phyloP scores from a whole-genome alignment of 2,113 vertebrate genomes.

The Rostratula benghalensis region DNA sequence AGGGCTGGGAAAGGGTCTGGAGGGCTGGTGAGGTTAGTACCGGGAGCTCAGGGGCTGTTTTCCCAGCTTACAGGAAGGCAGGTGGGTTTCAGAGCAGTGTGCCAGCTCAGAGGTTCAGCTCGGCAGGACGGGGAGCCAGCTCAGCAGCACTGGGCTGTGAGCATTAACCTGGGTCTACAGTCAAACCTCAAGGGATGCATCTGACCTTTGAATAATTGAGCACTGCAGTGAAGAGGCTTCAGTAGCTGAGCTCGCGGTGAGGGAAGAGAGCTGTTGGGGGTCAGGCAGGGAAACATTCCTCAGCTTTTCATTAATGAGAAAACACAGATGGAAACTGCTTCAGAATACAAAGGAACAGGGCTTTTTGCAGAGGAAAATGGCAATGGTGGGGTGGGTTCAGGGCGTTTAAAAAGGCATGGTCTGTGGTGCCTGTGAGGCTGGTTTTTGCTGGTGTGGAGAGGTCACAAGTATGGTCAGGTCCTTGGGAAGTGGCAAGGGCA shows the following conservation, averaged over 20 bases:
- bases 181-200: neutral
- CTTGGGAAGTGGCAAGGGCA: neutral
- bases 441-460: neutral
- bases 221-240: neutral
- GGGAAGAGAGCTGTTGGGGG: neutral
- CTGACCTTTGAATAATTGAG: slow-evolving; percentile 59
- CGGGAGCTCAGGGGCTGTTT: neutral
- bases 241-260: neutral
- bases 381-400: neutral
- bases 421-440: neutral
- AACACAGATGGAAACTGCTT: neutral
- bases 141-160: neutral
- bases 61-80: neutral
- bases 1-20: neutral
- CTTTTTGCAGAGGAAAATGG: neutral
- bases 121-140: neutral
- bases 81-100: neutral
- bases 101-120: neutral
- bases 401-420: neutral
- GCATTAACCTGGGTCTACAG: slow-evolving; percentile 17
- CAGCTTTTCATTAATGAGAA: slow-evolving; percentile 1
- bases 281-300: slow-evolving; percentile 13
- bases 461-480: neutral
- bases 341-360: neutral
- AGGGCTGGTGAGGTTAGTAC: neutral